A percentile compares a stretch with the other conserved stretches of the same genome.
Conservation (phyloP, 2,888 invertebrate genomes). For the Euclidia mi region DNA sequence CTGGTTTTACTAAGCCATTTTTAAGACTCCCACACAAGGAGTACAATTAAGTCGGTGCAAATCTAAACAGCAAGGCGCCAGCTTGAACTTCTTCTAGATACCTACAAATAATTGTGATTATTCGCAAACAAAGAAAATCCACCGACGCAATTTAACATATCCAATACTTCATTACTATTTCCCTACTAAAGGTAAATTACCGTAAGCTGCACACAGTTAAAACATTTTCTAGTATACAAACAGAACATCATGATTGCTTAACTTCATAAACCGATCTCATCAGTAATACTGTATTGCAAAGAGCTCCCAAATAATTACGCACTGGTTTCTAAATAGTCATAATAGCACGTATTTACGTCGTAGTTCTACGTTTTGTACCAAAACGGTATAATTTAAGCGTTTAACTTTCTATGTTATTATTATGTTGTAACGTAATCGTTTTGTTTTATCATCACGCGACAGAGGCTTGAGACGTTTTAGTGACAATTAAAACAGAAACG, state of each 20-base stretch:
- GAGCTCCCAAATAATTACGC: constrained; percentile 15
- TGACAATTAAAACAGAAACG: neutral
- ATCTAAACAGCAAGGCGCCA: no score
- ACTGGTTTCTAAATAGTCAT: constrained; percentile 53
- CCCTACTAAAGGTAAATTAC: no score
- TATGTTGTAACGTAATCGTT: constrained; percentile 54
- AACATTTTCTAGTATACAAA: no score
- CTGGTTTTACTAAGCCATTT: no score
- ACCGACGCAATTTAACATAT: no score
- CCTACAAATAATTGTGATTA: no score
- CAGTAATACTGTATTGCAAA: neutral
- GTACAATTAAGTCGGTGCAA: no score
- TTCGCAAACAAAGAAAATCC: no score
- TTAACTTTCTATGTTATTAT: constrained; percentile 75
- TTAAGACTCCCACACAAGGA: no score
- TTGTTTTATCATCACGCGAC: constrained; percentile 51
- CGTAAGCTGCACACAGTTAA: no score
- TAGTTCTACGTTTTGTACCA: constrained; percentile 38
- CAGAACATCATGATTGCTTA: neutral
- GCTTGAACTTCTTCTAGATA: no score
- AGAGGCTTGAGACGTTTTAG: neutral
- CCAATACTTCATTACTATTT: no score
- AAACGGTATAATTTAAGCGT: constrained; percentile 66
- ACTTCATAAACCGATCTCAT: neutral
- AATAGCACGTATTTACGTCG: constrained; percentile 54